Evolutionary conservation across 1,140 invertebrate genomes (phyloP).

Genomic region (Hycleus cichorii): DNA sequence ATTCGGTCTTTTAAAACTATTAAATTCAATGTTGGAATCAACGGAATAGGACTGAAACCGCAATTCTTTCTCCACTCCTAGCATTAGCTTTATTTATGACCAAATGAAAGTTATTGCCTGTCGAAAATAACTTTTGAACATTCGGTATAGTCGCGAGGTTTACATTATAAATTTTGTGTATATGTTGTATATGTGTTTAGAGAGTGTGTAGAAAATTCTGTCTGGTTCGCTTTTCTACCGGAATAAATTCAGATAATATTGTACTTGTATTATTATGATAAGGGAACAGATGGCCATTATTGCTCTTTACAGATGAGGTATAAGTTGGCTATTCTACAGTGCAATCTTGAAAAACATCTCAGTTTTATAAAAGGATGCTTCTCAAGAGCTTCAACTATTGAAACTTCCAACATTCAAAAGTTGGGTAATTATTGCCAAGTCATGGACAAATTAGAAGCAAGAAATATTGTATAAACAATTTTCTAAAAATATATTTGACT

Average conservation of each 20-base stretch:
- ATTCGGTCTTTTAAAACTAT: conserved; percentile 4
- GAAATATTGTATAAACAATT: too few species aligned
- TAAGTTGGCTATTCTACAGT: neutral
- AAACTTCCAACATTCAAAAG: too few species aligned
- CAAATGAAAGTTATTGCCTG: conserved; percentile 20
- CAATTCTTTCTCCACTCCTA: conserved; percentile 5
- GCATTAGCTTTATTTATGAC: conserved; percentile 26
- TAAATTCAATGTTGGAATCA: conserved; percentile 12
- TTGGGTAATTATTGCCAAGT: too few species aligned
- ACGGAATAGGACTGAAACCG: conserved; percentile 7
- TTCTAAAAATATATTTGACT: too few species aligned
- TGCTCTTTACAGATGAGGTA: conserved; percentile 11
- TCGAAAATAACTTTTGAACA: conserved; percentile 22
- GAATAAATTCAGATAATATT: conserved; percentile 29
- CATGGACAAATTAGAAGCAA: too few species aligned
- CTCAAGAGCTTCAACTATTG: too few species aligned
- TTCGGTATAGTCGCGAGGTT: neutral
- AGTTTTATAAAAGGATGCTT: neutral
- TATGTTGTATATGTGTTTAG: neutral
- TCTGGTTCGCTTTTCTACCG: conserved; percentile 7
- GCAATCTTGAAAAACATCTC: neutral
- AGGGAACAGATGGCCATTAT: conserved; percentile 27
- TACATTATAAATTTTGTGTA: too few species aligned
- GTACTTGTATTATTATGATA: conserved; percentile 25
- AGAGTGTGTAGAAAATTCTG: neutral